These are phyloP conservation scores for Ceratina australensis DNA, from an alignment of 1,140 invertebrate genomes.

Conservation along the genomic window DNA sequence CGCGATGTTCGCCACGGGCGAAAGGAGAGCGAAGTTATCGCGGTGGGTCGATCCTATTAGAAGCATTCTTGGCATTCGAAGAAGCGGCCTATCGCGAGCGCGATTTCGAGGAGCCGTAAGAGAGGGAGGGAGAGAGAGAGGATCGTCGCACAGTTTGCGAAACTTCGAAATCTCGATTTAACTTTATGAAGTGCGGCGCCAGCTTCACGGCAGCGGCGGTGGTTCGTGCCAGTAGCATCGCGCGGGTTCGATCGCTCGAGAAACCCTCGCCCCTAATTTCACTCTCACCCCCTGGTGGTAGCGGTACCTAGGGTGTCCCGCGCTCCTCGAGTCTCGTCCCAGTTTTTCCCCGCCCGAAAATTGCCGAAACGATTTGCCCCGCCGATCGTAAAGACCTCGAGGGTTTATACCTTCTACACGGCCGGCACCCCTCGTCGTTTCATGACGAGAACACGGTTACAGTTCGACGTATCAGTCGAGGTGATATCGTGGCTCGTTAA, in stretches of 20 bases:
- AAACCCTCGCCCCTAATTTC: slow-evolving; percentile 38
- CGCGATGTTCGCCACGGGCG: slow-evolving; percentile 15
- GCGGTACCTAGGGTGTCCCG: background rate
- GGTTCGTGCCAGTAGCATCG: slow-evolving; percentile 34
- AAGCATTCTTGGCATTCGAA: slow-evolving; percentile 41
- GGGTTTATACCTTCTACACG: background rate
- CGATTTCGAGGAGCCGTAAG: slow-evolving; percentile 14
- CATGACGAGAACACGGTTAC: background rate
- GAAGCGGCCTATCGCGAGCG: slow-evolving; percentile 38
- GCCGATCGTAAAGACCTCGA: background rate
- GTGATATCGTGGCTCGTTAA: too few species aligned
- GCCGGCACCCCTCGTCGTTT: slow-evolving; percentile 17
- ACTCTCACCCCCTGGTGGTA: background rate
- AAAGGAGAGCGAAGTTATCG: slow-evolving; percentile 28
- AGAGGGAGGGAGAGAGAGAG: too few species aligned
- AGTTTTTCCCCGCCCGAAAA: background rate
- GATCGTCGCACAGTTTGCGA: slow-evolving; percentile 20
- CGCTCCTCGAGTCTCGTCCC: background rate
- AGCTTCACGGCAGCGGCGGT: slow-evolving; percentile 17
- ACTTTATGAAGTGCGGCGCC: slow-evolving; percentile 51
- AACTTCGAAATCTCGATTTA: slow-evolving; percentile 48
- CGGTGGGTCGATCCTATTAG: slow-evolving; percentile 36
- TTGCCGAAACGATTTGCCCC: slow-evolving; percentile 13
- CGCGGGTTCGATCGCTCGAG: slow-evolving; percentile 16
- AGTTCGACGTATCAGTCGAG: slow-evolving; percentile 26